Percentiles rank a stretch among this genome's conserved stretches.
phyloP scores from a whole-genome alignment of 2,888 invertebrate species.

The Hirtodrosophila confusa region DNA sequence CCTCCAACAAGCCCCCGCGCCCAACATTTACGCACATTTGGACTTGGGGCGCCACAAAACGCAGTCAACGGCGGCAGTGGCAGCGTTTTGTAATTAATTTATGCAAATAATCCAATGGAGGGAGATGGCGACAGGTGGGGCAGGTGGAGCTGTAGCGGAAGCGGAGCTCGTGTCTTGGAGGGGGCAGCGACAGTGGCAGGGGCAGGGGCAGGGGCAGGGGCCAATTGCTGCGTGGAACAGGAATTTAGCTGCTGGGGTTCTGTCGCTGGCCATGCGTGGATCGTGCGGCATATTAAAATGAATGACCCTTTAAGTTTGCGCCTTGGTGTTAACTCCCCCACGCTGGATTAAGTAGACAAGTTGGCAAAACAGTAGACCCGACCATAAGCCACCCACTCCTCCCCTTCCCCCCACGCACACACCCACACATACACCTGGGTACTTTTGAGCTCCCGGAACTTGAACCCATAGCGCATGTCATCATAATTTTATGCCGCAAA shows the following conservation, averaged over 20 bases:
- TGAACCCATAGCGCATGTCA: constrained; percentile 41
- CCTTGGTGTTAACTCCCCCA: constrained; percentile 57
- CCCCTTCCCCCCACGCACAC: background rate
- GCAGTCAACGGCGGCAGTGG: constrained; percentile 26
- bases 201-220: background rate
- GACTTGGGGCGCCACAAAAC: constrained; percentile 46
- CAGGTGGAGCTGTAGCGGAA: background rate
- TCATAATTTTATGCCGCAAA: constrained; percentile 31
- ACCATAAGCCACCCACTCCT: background rate
- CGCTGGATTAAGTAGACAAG: constrained; percentile 72
- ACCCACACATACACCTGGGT: background rate
- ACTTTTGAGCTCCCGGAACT: constrained; percentile 19
- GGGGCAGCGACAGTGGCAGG: background rate
- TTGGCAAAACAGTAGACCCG: constrained; percentile 57
- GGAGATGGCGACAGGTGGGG: background rate
- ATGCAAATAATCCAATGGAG: constrained; percentile 68
- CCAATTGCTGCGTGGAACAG: constrained; percentile 15
- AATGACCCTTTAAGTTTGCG: constrained; percentile 68
- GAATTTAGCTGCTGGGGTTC: too few relatives aligned
- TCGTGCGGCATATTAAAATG: constrained; percentile 72
- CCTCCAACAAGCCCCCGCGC: too few relatives aligned
- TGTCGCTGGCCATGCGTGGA: constrained; percentile 55
- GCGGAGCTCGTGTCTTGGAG: background rate
- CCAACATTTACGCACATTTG: constrained; percentile 59
- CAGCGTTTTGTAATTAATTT: constrained; percentile 75